A percentile compares a stretch with the other conserved stretches of the same genome.
These are phyloP conservation scores for Coecobrya sp. DNA, from an alignment of 2,888 invertebrate species.

Conservation along the genomic window DNA sequence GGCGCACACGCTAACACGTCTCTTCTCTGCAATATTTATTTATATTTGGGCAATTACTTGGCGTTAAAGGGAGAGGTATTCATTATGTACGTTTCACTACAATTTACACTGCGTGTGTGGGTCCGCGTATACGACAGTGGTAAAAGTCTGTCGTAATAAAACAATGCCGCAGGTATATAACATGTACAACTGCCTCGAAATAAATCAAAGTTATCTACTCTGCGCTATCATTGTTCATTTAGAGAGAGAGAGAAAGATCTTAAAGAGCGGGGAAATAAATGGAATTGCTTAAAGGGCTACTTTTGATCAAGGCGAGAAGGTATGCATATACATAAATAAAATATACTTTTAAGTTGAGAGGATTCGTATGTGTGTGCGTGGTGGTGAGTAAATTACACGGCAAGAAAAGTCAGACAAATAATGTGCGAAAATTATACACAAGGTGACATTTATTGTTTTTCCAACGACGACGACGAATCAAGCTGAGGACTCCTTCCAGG, in stretches of 20 bases:
- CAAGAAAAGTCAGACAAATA: constrained; percentile 65
- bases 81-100: background rate
- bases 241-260: background rate
- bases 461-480: constrained; percentile 13
- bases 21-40: constrained; percentile 5
- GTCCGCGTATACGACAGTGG: background rate
- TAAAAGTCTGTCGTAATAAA: background rate
- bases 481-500: background rate
- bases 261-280: constrained; percentile 17
- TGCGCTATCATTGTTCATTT: constrained; percentile 70
- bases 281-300: background rate
- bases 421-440: constrained; percentile 80
- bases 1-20: constrained; percentile 7
- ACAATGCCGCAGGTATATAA: constrained; percentile 1
- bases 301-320: background rate
- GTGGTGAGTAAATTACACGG: constrained; percentile 50
- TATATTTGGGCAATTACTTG: constrained; percentile 36
- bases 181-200: constrained; percentile 5
- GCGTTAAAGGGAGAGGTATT: constrained; percentile 20
- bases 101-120: constrained; percentile 12
- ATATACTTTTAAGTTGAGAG: too few species aligned
- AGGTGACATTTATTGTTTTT: constrained; percentile 77
- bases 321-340: background rate
- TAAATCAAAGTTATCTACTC: constrained; percentile 80
- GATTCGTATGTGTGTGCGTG: background rate